Percentiles rank a stretch among this genome's conserved stretches.
These are phyloP conservation scores for human DNA, from an alignment of 2,113 vertebrate species.

Conservation along the genomic window DNA sequence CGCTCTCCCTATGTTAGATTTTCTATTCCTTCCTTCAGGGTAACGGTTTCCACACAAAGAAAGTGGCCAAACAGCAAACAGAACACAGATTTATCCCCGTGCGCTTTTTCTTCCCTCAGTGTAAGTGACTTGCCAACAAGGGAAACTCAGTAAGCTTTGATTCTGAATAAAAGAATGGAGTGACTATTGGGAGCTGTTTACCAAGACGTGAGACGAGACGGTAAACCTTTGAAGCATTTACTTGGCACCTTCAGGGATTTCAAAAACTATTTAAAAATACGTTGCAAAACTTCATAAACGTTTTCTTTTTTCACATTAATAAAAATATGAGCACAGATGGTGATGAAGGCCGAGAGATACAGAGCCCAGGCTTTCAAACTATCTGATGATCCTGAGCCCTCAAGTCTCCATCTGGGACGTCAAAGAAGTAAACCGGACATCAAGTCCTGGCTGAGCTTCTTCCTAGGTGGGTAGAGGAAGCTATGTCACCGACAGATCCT, in stretches of 20 bases:
- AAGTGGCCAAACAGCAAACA: not conserved
- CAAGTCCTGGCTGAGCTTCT: not conserved
- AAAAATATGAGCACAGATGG: not conserved
- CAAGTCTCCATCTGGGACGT: not conserved
- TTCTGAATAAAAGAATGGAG: not conserved
- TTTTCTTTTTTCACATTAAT: not conserved
- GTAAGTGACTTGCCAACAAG: not conserved
- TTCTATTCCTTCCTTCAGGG: not conserved
- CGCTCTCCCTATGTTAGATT: not conserved
- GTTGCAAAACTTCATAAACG: not conserved
- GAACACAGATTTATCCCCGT: not conserved
- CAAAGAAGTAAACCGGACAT: not conserved
- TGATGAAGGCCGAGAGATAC: not conserved
- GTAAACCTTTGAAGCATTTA: not conserved
- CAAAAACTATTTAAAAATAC: not conserved
- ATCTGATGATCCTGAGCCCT: not conserved
- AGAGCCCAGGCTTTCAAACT: not conserved
- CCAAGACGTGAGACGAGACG: not conserved
- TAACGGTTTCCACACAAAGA: not conserved
- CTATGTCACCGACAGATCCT: not conserved
- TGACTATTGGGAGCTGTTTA: not conserved
- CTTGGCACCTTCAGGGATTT: not conserved
- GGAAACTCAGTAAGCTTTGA: not conserved
- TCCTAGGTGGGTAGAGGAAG: not conserved
- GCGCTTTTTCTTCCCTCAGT: too few species aligned